phyloP scores from a whole-genome alignment of 2,113 vertebrate species.

The Osmerus mordax region DNA sequence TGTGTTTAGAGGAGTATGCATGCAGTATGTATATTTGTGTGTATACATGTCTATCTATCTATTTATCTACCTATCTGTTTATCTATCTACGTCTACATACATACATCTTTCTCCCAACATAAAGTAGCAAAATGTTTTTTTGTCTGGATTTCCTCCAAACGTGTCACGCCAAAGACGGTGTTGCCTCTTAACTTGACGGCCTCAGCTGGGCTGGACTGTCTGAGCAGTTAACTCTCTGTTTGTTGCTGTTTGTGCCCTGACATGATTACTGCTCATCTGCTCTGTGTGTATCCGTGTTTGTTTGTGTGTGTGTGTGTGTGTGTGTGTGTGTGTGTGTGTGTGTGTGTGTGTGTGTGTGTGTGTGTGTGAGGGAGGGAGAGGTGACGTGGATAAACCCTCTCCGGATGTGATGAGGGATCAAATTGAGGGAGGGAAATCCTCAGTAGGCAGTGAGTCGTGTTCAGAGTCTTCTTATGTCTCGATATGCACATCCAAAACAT shows the following conservation, averaged over 20 bases:
- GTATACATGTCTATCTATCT: background rate
- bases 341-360: constrained; percentile 7
- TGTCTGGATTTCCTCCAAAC: too few species aligned
- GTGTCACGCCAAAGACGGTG: too few species aligned
- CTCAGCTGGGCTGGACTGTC: too few species aligned
- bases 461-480: background rate
- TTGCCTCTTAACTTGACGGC: too few species aligned
- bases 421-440: background rate
- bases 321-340: constrained; percentile 15
- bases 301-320: constrained; percentile 16
- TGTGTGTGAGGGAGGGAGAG: background rate
- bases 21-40: background rate
- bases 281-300: constrained; percentile 8
- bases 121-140: too few species aligned
- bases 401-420: too few species aligned
- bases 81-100: background rate
- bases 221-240: constrained; percentile 6
- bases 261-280: constrained; percentile 9
- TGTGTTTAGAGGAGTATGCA: too few species aligned
- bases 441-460: background rate
- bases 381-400: too few species aligned
- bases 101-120: background rate
- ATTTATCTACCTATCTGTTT: background rate
- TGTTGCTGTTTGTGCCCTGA: background rate
- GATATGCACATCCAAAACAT: background rate